phyloP scores from a whole-genome alignment of 2,888 invertebrate species.

The Calliphora vomitoria region DNA sequence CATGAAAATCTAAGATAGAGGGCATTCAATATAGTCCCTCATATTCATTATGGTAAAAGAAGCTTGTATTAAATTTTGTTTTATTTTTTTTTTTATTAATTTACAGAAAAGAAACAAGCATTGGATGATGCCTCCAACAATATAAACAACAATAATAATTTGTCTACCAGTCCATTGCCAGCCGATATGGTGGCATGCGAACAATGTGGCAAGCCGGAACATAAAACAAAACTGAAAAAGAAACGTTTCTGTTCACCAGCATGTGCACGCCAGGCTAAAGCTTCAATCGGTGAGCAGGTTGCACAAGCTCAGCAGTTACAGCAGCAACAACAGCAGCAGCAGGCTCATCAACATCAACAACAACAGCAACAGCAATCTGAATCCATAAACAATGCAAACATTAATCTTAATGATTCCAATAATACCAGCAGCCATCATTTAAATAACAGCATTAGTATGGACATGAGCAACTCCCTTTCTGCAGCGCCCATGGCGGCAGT shows the following conservation, averaged over 20 bases:
- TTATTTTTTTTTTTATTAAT: slow-evolving; percentile 51
- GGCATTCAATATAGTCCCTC: too few relatives aligned
- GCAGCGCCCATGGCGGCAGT: slow-evolving; percentile 39
- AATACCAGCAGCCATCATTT: slow-evolving; percentile 22
- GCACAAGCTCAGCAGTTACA: slow-evolving; percentile 65
- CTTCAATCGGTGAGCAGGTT: slow-evolving; percentile 78
- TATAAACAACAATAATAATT: slow-evolving; percentile 37
- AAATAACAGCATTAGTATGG: slow-evolving; percentile 38
- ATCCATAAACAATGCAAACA: slow-evolving; percentile 67
- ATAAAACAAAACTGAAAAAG: slow-evolving; percentile 89
- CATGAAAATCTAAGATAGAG: too few relatives aligned
- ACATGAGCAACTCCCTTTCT: slow-evolving; percentile 40
- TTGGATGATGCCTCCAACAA: slow-evolving; percentile 77
- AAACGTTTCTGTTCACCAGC: slow-evolving; percentile 91
- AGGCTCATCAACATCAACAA: slow-evolving; percentile 37
- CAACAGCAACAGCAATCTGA: slow-evolving; percentile 19
- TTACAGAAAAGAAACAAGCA: slow-evolving; percentile 81
- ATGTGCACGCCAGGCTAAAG: slow-evolving; percentile 87
- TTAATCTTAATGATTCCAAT: slow-evolving; percentile 27
- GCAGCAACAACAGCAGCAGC: slow-evolving; percentile 37
- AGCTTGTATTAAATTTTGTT: too few relatives aligned
- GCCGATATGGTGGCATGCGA: slow-evolving; percentile 87
- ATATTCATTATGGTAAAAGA: too few relatives aligned
- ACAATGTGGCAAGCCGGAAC: slow-evolving; percentile 89
- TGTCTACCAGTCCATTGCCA: slow-evolving; percentile 73